phyloP scores from a whole-genome alignment of 2,888 invertebrate species.

The Bursaphelenchus okinawaensis region DNA sequence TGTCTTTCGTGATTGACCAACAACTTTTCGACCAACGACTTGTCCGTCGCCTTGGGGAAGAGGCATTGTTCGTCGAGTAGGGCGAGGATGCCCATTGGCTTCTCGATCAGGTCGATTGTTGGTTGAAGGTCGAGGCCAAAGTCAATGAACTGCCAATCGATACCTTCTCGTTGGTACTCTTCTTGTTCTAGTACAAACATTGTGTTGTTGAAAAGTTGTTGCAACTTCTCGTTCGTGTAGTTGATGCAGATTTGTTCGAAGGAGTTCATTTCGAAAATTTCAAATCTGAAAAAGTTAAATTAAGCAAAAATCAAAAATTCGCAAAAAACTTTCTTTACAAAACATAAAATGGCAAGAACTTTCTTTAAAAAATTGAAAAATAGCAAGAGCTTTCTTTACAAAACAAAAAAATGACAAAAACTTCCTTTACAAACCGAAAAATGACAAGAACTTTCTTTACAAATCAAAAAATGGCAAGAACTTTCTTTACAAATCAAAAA shows the following conservation, averaged over 20 bases:
- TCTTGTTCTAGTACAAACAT: slow-evolving; percentile 99
- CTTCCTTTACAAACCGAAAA: not conserved
- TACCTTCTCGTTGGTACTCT: slow-evolving; percentile 97
- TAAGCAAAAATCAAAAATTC: no score
- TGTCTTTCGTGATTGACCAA: slow-evolving; percentile 89
- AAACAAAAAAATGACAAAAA: not conserved
- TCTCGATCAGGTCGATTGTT: slow-evolving; percentile 97
- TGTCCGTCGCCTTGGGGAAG: slow-evolving; percentile 99
- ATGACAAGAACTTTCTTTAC: no score
- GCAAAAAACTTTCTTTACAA: no score
- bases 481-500: not conserved
- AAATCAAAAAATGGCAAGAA: no score
- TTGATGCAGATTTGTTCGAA: slow-evolving; percentile 78
- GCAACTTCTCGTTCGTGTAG: slow-evolving; percentile 98
- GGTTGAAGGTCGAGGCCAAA: slow-evolving; percentile 98
- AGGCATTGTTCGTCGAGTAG: slow-evolving; percentile 97
- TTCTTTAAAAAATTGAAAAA: not conserved
- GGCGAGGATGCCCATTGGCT: slow-evolving; percentile 98
- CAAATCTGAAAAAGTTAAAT: slow-evolving; percentile 43
- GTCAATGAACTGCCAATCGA: slow-evolving; percentile 99
- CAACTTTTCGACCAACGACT: slow-evolving; percentile 94
- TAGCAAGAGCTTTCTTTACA: not conserved
- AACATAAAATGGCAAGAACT: no score
- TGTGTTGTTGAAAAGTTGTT: slow-evolving; percentile 98
- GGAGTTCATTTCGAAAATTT: slow-evolving; percentile 71